Base-by-base conservation (phyloP, 1,140 invertebrate genomes). In the Lysiphlebus fabarum region DNA sequence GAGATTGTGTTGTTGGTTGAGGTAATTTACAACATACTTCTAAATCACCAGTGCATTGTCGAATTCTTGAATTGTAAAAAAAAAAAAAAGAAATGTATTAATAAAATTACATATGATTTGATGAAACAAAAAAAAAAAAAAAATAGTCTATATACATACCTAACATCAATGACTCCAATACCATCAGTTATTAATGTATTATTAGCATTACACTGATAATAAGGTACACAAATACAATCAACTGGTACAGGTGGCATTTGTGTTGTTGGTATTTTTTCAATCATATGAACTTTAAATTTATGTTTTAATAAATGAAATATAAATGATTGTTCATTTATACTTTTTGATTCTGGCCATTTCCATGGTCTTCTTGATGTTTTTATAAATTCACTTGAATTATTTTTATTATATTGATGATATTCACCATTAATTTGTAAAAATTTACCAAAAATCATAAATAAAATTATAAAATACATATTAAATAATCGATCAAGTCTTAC, bases 141-240 rank as follows among this genome's bases (percentile, higher is more conserved):
- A 45, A 12, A 11, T 37, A 42, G 9, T 53, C 54, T 8, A 44
- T 57, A 9, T 44, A 63, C 66, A 69, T 61, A 78, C 74, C 84
- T 70, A 5, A 83, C 66, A 62, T 85, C 82, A 58, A 86, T 81
- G 5, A 80, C 59, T 11, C 82, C 79, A 38, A 71, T 53, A 0
- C 82, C 82, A 65, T 84, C 79, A 3, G 73, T 79, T 14, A 82
- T 76, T 6, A 85, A 76, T 4, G 79, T 77, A 34, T 64, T 64
- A 17, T 82, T 84, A 34, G 74, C 65, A 36, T 77, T 65, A 54
- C 85, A 86, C 7, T 80, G 70, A 65, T 85, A 85, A 63, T 82
- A 85, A 6, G 80, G 79, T 0, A 82, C 80, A 59, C 82, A 83
- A 33, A 71, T 65, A 58, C 82, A 83, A 44, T 64, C 56, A 2